These are phyloP conservation scores for Clarias magur DNA, from an alignment of 2,113 vertebrate species.

Conservation along the genomic window DNA sequence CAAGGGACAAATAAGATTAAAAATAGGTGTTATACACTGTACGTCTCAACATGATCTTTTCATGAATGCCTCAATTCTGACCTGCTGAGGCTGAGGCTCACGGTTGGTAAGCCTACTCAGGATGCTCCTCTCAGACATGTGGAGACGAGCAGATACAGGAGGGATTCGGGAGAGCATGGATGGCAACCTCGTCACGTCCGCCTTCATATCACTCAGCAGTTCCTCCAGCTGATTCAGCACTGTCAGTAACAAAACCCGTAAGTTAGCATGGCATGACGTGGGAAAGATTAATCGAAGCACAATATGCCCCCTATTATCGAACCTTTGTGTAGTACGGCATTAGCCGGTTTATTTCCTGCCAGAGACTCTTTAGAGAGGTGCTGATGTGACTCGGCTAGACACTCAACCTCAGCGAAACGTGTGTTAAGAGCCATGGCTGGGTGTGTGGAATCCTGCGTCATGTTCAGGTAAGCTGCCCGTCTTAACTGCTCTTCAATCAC, in stretches of 20 bases:
- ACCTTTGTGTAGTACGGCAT: conserved; percentile 97
- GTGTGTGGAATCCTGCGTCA: conserved; percentile 94
- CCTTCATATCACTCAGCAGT: conserved; percentile 97
- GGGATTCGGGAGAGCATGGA: conserved; percentile 97
- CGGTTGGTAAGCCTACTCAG: conserved; percentile 94
- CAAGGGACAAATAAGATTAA: background rate
- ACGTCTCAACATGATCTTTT: background rate
- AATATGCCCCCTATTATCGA: background rate
- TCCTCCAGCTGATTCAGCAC: conserved; percentile 98
- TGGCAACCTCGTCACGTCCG: conserved; percentile 91
- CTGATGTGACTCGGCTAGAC: conserved; percentile 97
- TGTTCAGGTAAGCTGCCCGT: conserved; percentile 94
- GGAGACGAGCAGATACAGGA: conserved; percentile 89
- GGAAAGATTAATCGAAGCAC: background rate
- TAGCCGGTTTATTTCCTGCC: conserved; percentile 95
- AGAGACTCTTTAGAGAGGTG: conserved; percentile 98
- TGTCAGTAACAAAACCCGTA: conserved; percentile 59
- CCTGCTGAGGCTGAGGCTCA: conserved; percentile 87
- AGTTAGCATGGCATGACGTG: background rate
- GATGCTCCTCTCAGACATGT: conserved; percentile 97
- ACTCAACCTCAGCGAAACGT: conserved; percentile 93
- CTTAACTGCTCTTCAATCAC: conserved; percentile 97
- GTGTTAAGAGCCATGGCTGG: conserved; percentile 95
- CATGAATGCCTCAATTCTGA: conserved; percentile 55
- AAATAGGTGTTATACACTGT: background rate